Percentiles rank a stretch among this genome's conserved stretches.
Conservation (phyloP, 2,113 vertebrate genomes). For the Otocyon megalotis region DNA sequence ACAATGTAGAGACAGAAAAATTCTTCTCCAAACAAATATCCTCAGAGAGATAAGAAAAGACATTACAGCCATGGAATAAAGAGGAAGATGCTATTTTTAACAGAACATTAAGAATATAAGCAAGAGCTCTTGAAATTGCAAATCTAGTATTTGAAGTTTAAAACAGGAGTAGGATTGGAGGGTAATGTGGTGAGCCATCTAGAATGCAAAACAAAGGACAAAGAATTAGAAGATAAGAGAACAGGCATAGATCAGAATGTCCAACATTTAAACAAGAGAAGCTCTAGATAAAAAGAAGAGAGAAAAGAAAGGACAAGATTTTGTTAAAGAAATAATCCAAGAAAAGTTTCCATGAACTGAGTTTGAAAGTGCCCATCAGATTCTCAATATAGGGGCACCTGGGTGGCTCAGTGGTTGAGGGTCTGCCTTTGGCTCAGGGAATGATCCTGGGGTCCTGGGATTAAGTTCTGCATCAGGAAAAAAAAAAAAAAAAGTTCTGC, state of each 20-base stretch:
- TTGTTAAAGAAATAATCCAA: conserved; percentile 25
- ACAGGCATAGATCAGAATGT: background rate
- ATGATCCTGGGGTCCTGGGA: too few relatives aligned
- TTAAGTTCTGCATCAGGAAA: too few relatives aligned
- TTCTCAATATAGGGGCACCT: background rate
- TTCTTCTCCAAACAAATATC: conserved; percentile 1
- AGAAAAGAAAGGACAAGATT: background rate
- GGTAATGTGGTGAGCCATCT: background rate
- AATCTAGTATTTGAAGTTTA: conserved; percentile 9
- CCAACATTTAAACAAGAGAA: conserved; percentile 17
- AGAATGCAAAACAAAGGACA: conserved; percentile 3
- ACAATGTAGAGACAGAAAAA: background rate
- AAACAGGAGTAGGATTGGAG: background rate
- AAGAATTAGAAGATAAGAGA: background rate
- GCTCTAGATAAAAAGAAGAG: conserved; percentile 19
- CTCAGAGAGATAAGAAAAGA: background rate
- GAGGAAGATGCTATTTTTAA: background rate
- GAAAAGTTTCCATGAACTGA: background rate
- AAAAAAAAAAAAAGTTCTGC: too few relatives aligned
- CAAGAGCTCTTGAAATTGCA: conserved; percentile 29
- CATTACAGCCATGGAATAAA: background rate
- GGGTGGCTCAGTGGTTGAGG: too few relatives aligned
- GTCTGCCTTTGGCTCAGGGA: too few relatives aligned
- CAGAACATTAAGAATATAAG: background rate
- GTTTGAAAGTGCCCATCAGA: background rate